Evolutionary conservation across 2,113 vertebrate genomes (phyloP), one percentile per base, ranked within the genome.

Genomic region (Girardinichthys multiradiatus): DNA sequence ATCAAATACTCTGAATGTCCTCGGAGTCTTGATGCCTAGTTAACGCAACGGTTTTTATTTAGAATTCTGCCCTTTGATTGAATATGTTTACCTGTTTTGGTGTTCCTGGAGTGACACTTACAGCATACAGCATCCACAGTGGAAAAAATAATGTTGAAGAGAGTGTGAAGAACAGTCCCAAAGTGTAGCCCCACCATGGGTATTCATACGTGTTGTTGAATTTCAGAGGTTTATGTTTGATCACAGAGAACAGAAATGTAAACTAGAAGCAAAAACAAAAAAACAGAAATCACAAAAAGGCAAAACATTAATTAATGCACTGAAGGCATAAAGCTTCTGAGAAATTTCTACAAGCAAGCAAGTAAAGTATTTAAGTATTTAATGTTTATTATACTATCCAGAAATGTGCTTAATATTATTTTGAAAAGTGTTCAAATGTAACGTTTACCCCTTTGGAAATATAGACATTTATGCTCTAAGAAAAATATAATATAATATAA

Each of bases 151-250:
- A 78, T 11, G 94, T 94, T 24, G 94, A 94, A 28, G 95, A 95
- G 13, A 95, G 91, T 27, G 92, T 93, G 8, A 95, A 89, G 59
- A 93, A 89, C 26, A 91, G 92, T 57, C 95, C 95, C 4, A 95
- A 83, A 3, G 81, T 33, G 4, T 94, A 95, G 33, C 93, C 94
- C 95, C 95, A 95, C 92, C 93, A 94, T 29, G 94, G 94, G 64
- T 95, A 95, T 63, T 94, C 93, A 72, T 95, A 95, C 0, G 81
- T 85, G 70, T 92, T 92, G 89, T 94, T 95, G 66, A 94, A 90
- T 79, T 92, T 94, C 3, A 95, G 89, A 1, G 94, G 94, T 0
- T 83, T 92, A 65, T 93, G 91, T 79, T 83, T 90, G n/a, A 90
- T 24, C 62, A 92, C 42, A 9, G 92, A 91, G 86, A 94, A 94